Evolutionary conservation across 2,113 vertebrate species (phyloP).

Genomic region (Falcunculus frontatus): DNA sequence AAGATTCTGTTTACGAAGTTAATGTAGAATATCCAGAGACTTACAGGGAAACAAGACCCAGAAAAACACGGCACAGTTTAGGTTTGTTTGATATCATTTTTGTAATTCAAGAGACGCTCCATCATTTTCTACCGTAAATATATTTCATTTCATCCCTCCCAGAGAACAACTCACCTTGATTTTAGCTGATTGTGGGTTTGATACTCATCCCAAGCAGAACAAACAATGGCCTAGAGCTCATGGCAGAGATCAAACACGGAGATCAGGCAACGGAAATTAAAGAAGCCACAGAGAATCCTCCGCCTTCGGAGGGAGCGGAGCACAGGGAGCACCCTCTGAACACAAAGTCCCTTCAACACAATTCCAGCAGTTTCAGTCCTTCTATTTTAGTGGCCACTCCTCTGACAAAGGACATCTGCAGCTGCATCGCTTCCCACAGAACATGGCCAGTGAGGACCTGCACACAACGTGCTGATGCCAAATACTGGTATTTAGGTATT

Average conservation of each 20-base stretch:
- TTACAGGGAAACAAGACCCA: not conserved
- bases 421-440: not conserved
- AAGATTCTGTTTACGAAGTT: not conserved
- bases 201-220: not conserved
- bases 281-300: accelerated
- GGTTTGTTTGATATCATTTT: not conserved
- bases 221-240: not conserved
- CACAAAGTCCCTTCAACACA: not conserved
- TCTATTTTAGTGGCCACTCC: not conserved
- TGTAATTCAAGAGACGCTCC: not conserved
- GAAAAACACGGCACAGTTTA: not conserved
- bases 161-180: not conserved
- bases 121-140: not conserved
- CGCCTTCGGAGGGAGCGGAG: accelerated
- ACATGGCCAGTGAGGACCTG: not conserved
- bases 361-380: not conserved
- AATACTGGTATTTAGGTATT: accelerated
- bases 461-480: not conserved
- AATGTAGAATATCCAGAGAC: not conserved
- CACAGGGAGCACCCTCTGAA: not conserved
- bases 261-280: not conserved
- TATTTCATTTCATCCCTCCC: not conserved
- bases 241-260: not conserved
- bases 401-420: not conserved
- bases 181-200: not conserved